These are phyloP conservation scores for Podarcis muralis DNA, from an alignment of 2,113 vertebrate species.

Conservation along the genomic window DNA sequence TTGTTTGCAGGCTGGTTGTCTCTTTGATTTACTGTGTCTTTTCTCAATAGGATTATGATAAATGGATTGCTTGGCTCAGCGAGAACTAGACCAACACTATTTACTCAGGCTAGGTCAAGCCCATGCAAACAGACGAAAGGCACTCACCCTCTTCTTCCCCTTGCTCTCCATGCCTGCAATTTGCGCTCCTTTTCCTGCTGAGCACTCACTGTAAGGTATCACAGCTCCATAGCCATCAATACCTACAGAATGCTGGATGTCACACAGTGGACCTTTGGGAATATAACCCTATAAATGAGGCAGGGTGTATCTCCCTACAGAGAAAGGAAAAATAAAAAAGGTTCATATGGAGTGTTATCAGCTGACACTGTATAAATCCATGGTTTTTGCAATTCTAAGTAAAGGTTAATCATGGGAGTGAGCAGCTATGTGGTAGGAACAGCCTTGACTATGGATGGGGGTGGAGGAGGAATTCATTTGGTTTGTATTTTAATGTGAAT, in stretches of 20 bases:
- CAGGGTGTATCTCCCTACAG: background rate
- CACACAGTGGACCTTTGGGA: background rate
- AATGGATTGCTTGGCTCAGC: constrained; percentile 75
- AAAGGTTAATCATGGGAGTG: background rate
- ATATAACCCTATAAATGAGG: background rate
- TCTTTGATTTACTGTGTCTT: constrained; percentile 79
- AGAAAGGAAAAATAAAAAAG: background rate
- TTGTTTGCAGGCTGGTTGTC: constrained; percentile 78
- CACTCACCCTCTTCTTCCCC: background rate
- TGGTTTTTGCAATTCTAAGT: background rate
- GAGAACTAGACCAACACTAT: constrained; percentile 64
- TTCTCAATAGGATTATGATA: constrained; percentile 80
- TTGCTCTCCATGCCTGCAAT: background rate
- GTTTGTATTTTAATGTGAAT: too few species aligned
- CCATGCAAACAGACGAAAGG: constrained; percentile 45
- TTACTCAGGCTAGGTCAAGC: constrained; percentile 64
- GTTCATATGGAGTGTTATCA: background rate
- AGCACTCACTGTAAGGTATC: background rate
- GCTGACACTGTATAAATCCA: background rate
- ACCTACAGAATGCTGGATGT: background rate
- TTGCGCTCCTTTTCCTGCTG: background rate
- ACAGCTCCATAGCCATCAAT: background rate
- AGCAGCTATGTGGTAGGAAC: background rate
- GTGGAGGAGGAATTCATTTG: too few species aligned
- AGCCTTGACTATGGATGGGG: background rate